Base-by-base conservation (phyloP, 1,140 invertebrate genomes). In the Anagrus nilaparvatae region DNA sequence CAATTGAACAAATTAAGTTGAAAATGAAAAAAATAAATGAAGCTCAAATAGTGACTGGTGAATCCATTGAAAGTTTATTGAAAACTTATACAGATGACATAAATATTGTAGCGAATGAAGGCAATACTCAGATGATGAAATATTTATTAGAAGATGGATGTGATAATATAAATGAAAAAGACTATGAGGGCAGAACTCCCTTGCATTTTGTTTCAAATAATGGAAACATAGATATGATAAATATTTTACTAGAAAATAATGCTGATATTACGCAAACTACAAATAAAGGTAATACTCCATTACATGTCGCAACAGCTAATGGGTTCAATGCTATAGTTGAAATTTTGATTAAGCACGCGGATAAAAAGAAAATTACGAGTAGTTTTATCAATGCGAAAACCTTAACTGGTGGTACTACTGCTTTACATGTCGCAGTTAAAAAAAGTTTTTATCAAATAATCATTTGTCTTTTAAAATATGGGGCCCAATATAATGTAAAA, bases 221-320 rank as follows among this genome's bases (percentile, higher is more conserved):
- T 29, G 46, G 48, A 5, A 25, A 41, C 33, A 13, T 37, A n/a
- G 65, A 68, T 13, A 74, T 78, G 32, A 79, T 81, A 8, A 69
- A 74, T 43, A 49, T 76, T 31, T 63, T 61, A 3, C 24, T 60
- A 19, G 27, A 48, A 13, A 37, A 44, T 34, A 47, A 50, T 16
- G 53, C 84, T 1, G 70, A 80, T 59, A 59, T 68, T 5, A 68
- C 33, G 21, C 61, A 28, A 18, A 24, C 33, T 27, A 38, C 43
- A 16, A 16, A 35, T n/a, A 43, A 72, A 49, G 81, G 82, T 5
- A 83, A 84, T 60, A 77, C 78, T 5, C 74, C 76, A 17, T 59
- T 84, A 5, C 82, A 84, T 52, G 75, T 75, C 46, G 78, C 78
- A 9, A 71, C 80, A 4, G 77, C 81, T 51, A 50, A 43, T 20